phyloP scores from a whole-genome alignment of 2,888 invertebrate genomes.

The Dyspetes luteomarginatus region DNA sequence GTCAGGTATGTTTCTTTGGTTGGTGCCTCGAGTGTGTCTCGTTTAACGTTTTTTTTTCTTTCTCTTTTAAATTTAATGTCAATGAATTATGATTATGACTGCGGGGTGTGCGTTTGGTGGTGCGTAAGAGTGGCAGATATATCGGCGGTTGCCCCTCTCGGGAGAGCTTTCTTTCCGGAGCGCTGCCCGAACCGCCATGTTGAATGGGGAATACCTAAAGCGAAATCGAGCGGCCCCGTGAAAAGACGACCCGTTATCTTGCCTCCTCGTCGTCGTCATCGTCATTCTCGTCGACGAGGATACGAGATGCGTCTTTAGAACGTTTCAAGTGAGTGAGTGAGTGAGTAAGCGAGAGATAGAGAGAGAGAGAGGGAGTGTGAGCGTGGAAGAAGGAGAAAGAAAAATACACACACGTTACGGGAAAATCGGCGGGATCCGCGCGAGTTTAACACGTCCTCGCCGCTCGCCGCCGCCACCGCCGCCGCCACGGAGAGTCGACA shows the following conservation, averaged over 20 bases:
- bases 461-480: background rate
- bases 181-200: conserved; percentile 84
- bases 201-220: conserved; percentile 81
- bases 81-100: conserved; percentile 69
- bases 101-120: conserved; percentile 61
- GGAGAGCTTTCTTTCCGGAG: conserved; percentile 83
- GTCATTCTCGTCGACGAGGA: conserved; percentile 31
- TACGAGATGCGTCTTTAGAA: conserved; percentile 63
- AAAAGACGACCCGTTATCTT: conserved; percentile 71
- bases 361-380: conserved; percentile 1
- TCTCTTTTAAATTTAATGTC: no score
- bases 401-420: background rate
- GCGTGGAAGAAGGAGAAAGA: background rate
- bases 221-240: conserved; percentile 77
- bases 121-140: conserved; percentile 71
- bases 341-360: conserved; percentile 23
- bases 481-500: conserved; percentile 64
- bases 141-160: conserved; percentile 72
- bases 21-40: conserved; percentile 35
- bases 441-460: conserved; percentile 35
- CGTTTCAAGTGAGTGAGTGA: conserved; percentile 60
- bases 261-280: background rate
- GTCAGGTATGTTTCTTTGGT: conserved; percentile 10
- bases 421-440: conserved; percentile 65
- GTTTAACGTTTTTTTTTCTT: no score